phyloP scores from a whole-genome alignment of 2,888 invertebrate genomes.

The Heliconius hortense region DNA sequence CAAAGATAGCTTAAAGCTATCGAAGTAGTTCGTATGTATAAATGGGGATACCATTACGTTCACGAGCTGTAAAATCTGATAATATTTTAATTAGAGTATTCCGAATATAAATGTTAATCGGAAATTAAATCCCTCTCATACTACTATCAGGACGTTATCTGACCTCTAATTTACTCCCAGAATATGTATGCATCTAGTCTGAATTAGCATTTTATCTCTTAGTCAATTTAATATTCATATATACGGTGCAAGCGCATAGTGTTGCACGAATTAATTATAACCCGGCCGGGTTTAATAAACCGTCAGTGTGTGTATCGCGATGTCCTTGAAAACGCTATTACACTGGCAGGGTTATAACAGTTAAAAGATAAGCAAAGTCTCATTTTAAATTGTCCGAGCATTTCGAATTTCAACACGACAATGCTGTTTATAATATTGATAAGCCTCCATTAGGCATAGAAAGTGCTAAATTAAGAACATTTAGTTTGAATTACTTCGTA shows the following conservation, averaged over 20 bases:
- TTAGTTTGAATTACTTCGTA: conserved; percentile 15
- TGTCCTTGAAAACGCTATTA: conserved; percentile 37
- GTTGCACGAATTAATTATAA: conserved; percentile 70
- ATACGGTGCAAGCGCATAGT: conserved; percentile 66
- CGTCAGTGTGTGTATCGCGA: conserved; percentile 42
- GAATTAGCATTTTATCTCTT: conserved; percentile 79
- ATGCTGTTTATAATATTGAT: conserved; percentile 19
- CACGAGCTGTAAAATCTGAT: conserved; percentile 24
- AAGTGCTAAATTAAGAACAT: conserved; percentile 17
- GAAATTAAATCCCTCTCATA: conserved; percentile 53
- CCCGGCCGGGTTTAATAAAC: conserved; percentile 44
- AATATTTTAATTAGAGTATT: conserved; percentile 26
- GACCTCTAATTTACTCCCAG: conserved; percentile 60
- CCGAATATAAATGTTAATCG: conserved; percentile 33
- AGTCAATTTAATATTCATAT: conserved; percentile 75
- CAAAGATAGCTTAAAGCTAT: conserved; percentile 22
- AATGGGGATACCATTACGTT: conserved; percentile 23
- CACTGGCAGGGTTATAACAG: conserved; percentile 30
- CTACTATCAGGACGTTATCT: conserved; percentile 51
- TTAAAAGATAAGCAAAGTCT: conserved; percentile 31
- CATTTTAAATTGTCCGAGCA: conserved; percentile 17
- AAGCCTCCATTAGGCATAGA: conserved; percentile 16
- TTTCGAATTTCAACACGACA: conserved; percentile 20
- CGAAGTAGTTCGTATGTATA: conserved; percentile 16
- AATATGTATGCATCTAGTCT: conserved; percentile 64